Base-by-base conservation (phyloP, 2,888 invertebrate genomes). In the Congeria kusceri region DNA sequence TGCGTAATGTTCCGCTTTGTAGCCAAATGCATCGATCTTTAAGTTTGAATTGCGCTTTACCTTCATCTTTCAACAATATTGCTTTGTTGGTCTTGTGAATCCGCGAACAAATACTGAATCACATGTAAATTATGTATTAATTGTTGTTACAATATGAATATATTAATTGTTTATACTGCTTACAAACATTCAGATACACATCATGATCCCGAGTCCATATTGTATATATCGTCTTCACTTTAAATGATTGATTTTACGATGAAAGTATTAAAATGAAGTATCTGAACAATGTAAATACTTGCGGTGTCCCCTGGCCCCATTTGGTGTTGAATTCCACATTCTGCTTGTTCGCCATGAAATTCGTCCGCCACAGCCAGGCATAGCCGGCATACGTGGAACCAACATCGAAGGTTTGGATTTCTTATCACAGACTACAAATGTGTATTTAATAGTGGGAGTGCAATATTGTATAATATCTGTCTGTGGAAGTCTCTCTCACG, bases 361-460 rank as follows among this genome's bases (percentile, higher is more conserved):
- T 53, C 2, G 39, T 20, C 29, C 73, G 11, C 73, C 73, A 73
- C 20, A 61, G 66, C 73, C 73, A 73, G 32, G 73, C 73, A 28
- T 73, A 73, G 0, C 73, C 73, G 7, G 73, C 66, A 56, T 73
- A 66, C 25, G 73, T 73, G 27, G 66, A 66, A 53, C 73, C 73
- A 27, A 73, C 61, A 27, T 73, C 73, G 9, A 73, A 73, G 49
- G 27, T 61, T 32, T 5, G 73, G 73, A 9, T 27, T 73, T 32
- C 47, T 4, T 3, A 63, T 32, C 25, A 63, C 46, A 46, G 44
- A 44, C 63, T 63, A 47, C 5, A 11, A 63, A 39, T 13, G 15
- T 39, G 15, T 39, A 15, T 15, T 13, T 39, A 9, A 5, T 13
- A 39, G 39, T 39, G 1, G 9, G 3, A 3, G 15, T 3, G n/a